Conservation (phyloP, 2,113 vertebrate species). For the Dascyllus trimaculatus region DNA sequence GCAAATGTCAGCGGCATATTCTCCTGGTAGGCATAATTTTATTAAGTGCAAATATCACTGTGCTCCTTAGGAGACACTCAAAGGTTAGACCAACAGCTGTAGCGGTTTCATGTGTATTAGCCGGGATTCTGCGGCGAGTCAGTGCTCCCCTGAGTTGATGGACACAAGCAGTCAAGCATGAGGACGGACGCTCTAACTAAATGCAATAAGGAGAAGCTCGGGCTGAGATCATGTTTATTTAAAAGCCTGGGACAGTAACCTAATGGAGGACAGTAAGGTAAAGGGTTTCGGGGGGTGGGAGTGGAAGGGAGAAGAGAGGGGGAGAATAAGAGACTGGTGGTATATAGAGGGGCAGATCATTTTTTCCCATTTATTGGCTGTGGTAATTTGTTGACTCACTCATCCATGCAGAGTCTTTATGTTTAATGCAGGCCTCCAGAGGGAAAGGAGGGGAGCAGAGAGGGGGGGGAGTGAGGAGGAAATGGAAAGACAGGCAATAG, state of each 20-base stretch:
- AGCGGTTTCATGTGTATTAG: slow-evolving; percentile 87
- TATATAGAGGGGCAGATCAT: slow-evolving; percentile 75
- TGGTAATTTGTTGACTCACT: slow-evolving; percentile 89
- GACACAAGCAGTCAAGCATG: slow-evolving; percentile 84
- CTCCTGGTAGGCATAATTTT: slow-evolving; percentile 90
- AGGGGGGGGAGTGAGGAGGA: slow-evolving; percentile 35
- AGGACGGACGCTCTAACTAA: slow-evolving; percentile 79
- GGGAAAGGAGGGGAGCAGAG: slow-evolving; percentile 36
- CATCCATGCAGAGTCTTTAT: slow-evolving; percentile 89
- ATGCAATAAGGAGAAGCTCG: slow-evolving; percentile 83
- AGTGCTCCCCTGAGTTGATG: slow-evolving; percentile 79
- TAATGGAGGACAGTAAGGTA: slow-evolving; percentile 80
- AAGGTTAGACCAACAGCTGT: slow-evolving; percentile 89
- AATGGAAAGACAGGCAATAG: slow-evolving; percentile 62
- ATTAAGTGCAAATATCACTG: slow-evolving; percentile 90
- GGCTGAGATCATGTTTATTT: slow-evolving; percentile 87
- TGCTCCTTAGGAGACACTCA: slow-evolving; percentile 88
- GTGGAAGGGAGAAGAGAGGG: slow-evolving; percentile 21
- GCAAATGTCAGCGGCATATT: slow-evolving; percentile 89
- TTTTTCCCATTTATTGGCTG: slow-evolving; percentile 83
- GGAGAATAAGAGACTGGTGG: slow-evolving; percentile 67
- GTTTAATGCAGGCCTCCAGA: slow-evolving; percentile 87
- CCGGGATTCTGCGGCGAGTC: slow-evolving; percentile 78
- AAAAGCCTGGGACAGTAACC: slow-evolving; percentile 84
- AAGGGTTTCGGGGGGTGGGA: slow-evolving; percentile 29